Percentiles rank a stretch among this genome's conserved stretches.
Evolutionary conservation across 2,888 invertebrate species (phyloP).

Genomic region (Hydrotaea diabolus): DNA sequence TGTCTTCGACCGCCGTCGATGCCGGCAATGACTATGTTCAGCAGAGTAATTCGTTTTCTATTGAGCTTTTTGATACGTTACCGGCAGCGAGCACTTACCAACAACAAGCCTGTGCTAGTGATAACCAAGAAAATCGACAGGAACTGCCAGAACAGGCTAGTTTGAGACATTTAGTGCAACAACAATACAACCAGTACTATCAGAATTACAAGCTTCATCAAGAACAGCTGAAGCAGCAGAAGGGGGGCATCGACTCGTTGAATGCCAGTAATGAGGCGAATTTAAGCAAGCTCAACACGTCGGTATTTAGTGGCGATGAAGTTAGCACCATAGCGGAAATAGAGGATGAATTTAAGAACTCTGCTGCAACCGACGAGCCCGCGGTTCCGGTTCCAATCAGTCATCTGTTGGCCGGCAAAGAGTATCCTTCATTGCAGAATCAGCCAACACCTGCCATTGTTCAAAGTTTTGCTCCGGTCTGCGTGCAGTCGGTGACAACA

Average conservation of each 20-base stretch:
- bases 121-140: constrained; percentile 28
- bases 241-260: constrained; percentile 37
- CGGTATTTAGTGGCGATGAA: constrained; percentile 52
- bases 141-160: constrained; percentile 50
- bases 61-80: constrained; percentile 77
- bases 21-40: not conserved
- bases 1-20: not conserved
- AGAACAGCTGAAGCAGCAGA: constrained; percentile 52
- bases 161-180: constrained; percentile 57
- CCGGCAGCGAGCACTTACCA: constrained; percentile 63
- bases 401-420: constrained; percentile 75
- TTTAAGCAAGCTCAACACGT: constrained; percentile 42
- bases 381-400: constrained; percentile 76
- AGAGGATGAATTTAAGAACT: constrained; percentile 41
- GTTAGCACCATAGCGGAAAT: constrained; percentile 55
- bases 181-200: constrained; percentile 67
- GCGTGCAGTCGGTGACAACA: constrained; percentile 56
- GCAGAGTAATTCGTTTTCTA: constrained; percentile 74
- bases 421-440: constrained; percentile 77
- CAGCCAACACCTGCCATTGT: constrained; percentile 77
- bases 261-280: constrained; percentile 43
- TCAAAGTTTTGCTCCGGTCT: constrained; percentile 79
- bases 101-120: constrained; percentile 57
- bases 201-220: constrained; percentile 67
- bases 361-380: constrained; percentile 27